phyloP scores from a whole-genome alignment of 2,888 invertebrate genomes.

The Metellina segmentata region DNA sequence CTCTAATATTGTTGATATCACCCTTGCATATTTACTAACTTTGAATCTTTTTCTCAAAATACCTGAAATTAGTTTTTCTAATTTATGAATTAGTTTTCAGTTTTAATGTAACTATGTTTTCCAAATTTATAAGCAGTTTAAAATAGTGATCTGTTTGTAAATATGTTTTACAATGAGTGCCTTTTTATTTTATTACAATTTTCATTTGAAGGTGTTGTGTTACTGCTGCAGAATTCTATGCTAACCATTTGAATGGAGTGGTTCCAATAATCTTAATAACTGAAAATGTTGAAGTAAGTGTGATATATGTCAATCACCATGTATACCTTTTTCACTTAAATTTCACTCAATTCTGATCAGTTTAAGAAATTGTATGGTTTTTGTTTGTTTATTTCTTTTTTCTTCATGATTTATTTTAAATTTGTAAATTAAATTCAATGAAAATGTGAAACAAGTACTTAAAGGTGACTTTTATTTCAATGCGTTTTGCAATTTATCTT shows the following conservation, averaged over 20 bases:
- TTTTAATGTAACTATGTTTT: no score
- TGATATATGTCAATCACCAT: background rate
- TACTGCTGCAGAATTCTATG: constrained; percentile 80
- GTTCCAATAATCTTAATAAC: constrained; percentile 80
- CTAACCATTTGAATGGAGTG: constrained; percentile 80
- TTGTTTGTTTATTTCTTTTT: background rate
- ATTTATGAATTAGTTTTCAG: background rate
- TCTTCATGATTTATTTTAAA: background rate
- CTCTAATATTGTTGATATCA: no score
- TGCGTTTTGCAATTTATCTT: background rate
- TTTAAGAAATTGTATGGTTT: background rate
- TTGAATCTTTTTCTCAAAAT: background rate
- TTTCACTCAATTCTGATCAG: background rate
- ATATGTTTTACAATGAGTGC: background rate
- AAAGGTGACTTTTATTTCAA: no score
- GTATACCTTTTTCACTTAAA: background rate
- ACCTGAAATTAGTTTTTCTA: background rate
- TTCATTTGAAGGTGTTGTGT: constrained; percentile 79
- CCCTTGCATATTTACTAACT: no score
- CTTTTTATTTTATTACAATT: constrained; percentile 3
- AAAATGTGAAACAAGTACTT: no score
- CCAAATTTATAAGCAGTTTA: no score
- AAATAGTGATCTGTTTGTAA: no score
- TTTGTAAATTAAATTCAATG: no score
- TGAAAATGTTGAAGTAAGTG: constrained; percentile 79